These are phyloP conservation scores for Stictonetta naevosa DNA, from an alignment of 2,113 vertebrate species.

Conservation along the genomic window DNA sequence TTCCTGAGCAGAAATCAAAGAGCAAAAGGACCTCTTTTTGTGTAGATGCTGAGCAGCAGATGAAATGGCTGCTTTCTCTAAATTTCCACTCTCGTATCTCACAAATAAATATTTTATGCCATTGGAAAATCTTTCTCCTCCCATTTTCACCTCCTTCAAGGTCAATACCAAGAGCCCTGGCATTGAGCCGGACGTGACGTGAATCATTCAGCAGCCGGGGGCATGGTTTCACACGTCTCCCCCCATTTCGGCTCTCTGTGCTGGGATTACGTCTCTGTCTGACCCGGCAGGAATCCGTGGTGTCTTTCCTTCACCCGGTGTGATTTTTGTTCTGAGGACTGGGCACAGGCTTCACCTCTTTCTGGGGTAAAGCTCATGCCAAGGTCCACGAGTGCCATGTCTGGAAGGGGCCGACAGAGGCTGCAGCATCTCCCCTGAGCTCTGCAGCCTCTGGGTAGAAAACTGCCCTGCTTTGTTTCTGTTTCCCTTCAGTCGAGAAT, in stretches of 20 bases:
- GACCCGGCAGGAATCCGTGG: neutral
- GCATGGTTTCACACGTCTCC: neutral
- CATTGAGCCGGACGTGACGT: neutral
- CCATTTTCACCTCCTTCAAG: neutral
- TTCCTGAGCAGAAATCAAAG: neutral
- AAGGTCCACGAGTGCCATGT: neutral
- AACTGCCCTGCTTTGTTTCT: slow-evolving; percentile 35
- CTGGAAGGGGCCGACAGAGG: neutral
- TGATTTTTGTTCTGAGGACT: neutral
- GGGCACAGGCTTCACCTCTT: neutral
- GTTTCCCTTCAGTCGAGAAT: slow-evolving; percentile 8
- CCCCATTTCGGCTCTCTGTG: fast-evolving
- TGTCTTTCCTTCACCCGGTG: neutral
- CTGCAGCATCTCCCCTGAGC: neutral
- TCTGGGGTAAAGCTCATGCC: neutral
- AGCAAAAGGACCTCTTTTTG: neutral
- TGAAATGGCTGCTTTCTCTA: neutral
- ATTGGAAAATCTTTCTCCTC: neutral
- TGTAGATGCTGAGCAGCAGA: neutral
- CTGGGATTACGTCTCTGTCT: neutral
- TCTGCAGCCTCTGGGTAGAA: slow-evolving; percentile 11
- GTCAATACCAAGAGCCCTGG: neutral
- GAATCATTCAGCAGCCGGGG: neutral
- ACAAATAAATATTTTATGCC: neutral
- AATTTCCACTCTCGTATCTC: neutral